Base-by-base conservation (phyloP, 2,113 vertebrate genomes). In the Eulemur macaco region DNA sequence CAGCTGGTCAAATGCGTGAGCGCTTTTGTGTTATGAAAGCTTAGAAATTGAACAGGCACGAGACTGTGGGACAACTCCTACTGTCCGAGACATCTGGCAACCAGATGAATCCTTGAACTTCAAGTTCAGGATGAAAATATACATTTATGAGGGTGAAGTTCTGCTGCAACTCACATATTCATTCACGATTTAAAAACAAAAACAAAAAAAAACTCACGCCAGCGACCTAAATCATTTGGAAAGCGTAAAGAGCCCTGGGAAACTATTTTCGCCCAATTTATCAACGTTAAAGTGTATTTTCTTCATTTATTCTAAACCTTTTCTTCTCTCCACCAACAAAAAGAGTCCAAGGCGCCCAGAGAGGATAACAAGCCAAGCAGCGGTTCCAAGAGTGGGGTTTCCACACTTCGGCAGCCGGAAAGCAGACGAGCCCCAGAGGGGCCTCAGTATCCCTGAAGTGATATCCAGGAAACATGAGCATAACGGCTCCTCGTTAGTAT, bases 401-500 rank as follows among this genome's bases (percentile, higher is more conserved):
- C 54, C n/a, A 37, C 14, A 17, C 17, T 47, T 34, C 3, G 0
- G 1, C 0, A 11, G 8, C 12, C 8, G 0, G 14, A 60, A 88
- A 1, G 0, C 0, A 34, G 6, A 5, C 0, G 1, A 21, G 5
- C 8, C 12, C 3, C 1, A 8, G 5, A 23, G 0, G 8, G n/a
- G 15, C 0, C 0, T 23, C 20, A 7, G 0, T 0, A 6, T 3
- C 27, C 29, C 66, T 85, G 39, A 95, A 64, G 0, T 0, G 0
- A 0, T 0, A 2, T 0, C 71, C 5, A 1, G 0, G 0, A 17
- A 0, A 0, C 0, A 0, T 0, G 0, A 0, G 0, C 0, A 0
- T 0, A 0, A 0, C 0, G 0, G 21, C 2, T 98, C 98, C 97
- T 98, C 97, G 98, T 97, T 98, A 98, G 98, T 98, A 98, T 98